Evolutionary conservation across 2,113 vertebrate species (phyloP).

Genomic region (Rhadina sibilatrix): DNA sequence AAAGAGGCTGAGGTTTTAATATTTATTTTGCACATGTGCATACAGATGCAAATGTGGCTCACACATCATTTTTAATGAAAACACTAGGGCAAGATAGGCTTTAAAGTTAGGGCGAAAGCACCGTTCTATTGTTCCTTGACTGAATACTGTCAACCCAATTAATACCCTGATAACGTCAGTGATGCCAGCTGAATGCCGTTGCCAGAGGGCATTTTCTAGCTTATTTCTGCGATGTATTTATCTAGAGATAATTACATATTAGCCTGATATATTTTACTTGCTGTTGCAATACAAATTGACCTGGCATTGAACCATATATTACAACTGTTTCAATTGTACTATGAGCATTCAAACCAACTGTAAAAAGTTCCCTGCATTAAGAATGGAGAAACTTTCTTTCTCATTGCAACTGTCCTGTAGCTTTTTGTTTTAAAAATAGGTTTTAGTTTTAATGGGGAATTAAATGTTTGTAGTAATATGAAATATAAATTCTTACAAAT

Average conservation of each 20-base stretch:
- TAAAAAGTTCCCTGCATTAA: accelerated
- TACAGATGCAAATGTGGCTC: background rate
- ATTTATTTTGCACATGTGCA: background rate
- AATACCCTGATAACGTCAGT: background rate
- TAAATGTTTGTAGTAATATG: background rate
- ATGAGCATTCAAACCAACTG: background rate
- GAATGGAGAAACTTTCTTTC: background rate
- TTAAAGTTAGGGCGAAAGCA: background rate
- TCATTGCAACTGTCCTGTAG: background rate
- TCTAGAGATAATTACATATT: conserved; percentile 17
- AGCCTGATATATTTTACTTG: conserved; percentile 9
- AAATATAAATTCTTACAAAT: background rate
- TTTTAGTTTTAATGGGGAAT: background rate
- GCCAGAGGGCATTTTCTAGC: background rate
- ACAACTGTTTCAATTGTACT: background rate
- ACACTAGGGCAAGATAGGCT: background rate
- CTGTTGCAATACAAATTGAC: conserved; percentile 3
- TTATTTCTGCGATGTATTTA: conserved; percentile 38
- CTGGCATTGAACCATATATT: background rate
- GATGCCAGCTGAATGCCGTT: conserved; percentile 1
- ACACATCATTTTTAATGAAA: conserved; percentile 18
- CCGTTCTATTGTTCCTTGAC: background rate
- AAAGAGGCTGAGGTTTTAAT: background rate
- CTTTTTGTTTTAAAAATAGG: background rate
- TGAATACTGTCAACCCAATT: conserved; percentile 7